Percentiles rank a stretch among this genome's conserved stretches.
These are phyloP conservation scores for Myotis lucifugus DNA, from an alignment of 2,113 vertebrate genomes.

Conservation along the genomic window DNA sequence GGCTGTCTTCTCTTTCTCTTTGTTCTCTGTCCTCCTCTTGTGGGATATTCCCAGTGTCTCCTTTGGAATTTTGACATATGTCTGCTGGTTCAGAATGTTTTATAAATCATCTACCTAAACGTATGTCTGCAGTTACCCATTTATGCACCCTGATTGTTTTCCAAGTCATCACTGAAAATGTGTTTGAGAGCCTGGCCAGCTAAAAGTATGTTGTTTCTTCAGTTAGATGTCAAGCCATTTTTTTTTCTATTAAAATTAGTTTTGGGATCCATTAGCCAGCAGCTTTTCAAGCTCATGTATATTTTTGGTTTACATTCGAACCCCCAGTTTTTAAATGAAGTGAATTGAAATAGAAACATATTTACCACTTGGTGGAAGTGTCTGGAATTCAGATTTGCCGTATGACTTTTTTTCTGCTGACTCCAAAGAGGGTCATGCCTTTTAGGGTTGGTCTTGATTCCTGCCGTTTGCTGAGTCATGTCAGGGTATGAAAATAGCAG, in stretches of 20 bases:
- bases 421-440: background rate
- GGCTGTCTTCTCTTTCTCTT: background rate
- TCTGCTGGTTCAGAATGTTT: background rate
- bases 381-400: background rate
- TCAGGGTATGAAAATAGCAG: background rate
- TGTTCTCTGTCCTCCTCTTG: background rate
- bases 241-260: background rate
- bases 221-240: background rate
- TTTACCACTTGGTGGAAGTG: background rate
- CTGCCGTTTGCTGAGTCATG: background rate
- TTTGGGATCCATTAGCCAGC: constrained; percentile 1
- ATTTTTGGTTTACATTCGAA: constrained; percentile 9
- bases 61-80: constrained; percentile 17
- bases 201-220: background rate
- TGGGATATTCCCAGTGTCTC: background rate
- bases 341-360: background rate
- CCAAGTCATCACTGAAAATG: background rate
- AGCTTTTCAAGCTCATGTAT: constrained; percentile 30
- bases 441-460: background rate
- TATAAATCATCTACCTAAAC: background rate
- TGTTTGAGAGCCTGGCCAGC: background rate
- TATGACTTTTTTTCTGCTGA: background rate
- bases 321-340: background rate
- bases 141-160: constrained; percentile 34
- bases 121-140: background rate